Evolutionary conservation across 2,888 invertebrate genomes (phyloP).

Genomic region (Girardia tigrina): DNA sequence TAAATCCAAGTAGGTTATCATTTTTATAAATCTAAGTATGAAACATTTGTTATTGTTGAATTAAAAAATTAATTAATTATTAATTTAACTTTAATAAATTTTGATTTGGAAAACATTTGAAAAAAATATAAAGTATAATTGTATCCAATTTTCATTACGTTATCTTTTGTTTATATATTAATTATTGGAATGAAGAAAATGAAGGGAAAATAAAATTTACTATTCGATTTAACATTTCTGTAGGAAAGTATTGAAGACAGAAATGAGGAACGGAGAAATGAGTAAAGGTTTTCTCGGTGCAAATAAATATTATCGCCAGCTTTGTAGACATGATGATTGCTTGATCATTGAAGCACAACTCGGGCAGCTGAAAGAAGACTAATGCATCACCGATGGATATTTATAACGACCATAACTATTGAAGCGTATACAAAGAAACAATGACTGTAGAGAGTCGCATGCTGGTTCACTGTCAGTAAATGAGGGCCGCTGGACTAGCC

Average conservation of each 20-base stretch:
- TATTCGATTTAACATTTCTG: too few species aligned
- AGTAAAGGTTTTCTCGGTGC: slow-evolving; percentile 10
- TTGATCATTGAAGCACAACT: slow-evolving; percentile 19
- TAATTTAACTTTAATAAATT: too few species aligned
- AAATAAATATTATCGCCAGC: slow-evolving; percentile 20
- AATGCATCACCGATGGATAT: slow-evolving; percentile 23
- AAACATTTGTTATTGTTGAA: too few species aligned
- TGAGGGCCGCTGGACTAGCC: slow-evolving; percentile 23
- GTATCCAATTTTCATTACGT: too few species aligned
- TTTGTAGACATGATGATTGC: neutral
- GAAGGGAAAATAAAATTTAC: too few species aligned
- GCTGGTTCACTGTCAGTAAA: slow-evolving; percentile 16
- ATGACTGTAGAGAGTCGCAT: slow-evolving; percentile 15
- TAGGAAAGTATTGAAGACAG: neutral
- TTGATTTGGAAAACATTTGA: too few species aligned
- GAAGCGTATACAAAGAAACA: slow-evolving; percentile 16
- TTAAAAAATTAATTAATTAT: too few species aligned
- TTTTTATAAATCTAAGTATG: too few species aligned
- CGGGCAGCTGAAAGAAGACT: slow-evolving; percentile 23
- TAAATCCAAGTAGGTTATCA: too few species aligned
- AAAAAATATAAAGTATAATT: too few species aligned
- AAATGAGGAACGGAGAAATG: neutral
- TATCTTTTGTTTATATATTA: too few species aligned
- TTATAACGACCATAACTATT: slow-evolving; percentile 13
- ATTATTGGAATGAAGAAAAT: too few species aligned